These are phyloP conservation scores for Hepsetus odoe DNA, from an alignment of 2,113 vertebrate species.

Conservation along the genomic window DNA sequence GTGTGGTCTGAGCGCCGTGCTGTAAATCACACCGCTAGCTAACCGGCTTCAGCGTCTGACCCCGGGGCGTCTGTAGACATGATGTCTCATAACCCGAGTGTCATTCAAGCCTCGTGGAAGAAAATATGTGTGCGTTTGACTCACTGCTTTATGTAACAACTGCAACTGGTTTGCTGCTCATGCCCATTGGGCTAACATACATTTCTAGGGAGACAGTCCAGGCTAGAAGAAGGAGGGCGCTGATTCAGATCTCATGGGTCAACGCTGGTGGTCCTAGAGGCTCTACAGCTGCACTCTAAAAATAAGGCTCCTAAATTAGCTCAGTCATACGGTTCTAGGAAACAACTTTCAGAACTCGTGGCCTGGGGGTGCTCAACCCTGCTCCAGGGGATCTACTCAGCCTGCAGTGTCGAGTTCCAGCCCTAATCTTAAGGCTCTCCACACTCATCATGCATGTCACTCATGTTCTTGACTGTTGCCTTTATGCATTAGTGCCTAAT, in stretches of 20 bases:
- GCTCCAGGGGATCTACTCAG: too few relatives aligned
- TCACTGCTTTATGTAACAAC: constrained; percentile 44
- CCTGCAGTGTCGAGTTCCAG: too few relatives aligned
- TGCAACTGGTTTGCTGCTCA: background rate
- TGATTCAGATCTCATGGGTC: background rate
- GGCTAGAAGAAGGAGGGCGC: background rate
- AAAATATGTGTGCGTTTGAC: constrained; percentile 10
- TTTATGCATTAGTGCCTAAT: too few relatives aligned
- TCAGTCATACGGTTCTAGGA: too few relatives aligned
- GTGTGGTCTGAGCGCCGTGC: constrained; percentile 10
- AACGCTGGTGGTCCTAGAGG: background rate
- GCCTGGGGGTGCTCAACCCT: too few relatives aligned
- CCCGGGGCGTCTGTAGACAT: constrained; percentile 10
- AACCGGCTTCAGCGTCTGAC: background rate
- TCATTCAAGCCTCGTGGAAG: constrained; percentile 32
- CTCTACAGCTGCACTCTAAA: background rate
- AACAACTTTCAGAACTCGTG: too few relatives aligned
- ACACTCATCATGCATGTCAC: too few relatives aligned
- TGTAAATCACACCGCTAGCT: constrained; percentile 24
- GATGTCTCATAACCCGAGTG: constrained; percentile 32
- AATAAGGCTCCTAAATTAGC: background rate
- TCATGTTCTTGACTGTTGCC: too few relatives aligned
- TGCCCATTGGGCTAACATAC: background rate
- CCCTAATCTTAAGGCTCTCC: too few relatives aligned
- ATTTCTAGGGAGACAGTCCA: background rate